phyloP scores from a whole-genome alignment of 2,113 vertebrate genomes.

The Bettongia penicillata region DNA sequence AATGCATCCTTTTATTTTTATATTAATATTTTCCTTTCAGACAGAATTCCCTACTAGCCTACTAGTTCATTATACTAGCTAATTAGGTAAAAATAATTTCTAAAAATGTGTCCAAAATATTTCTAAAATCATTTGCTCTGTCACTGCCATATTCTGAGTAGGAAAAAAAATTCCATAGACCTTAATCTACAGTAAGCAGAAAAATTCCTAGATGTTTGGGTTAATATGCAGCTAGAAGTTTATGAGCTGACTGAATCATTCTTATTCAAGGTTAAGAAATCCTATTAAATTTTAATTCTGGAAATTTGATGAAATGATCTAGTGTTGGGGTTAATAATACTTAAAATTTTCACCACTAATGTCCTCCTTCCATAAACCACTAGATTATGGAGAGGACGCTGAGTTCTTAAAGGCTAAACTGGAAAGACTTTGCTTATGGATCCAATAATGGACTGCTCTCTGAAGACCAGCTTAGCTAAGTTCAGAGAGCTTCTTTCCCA shows the following conservation, averaged over 20 bases:
- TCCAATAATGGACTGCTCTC: background rate
- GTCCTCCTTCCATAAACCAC: background rate
- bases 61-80: background rate
- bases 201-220: background rate
- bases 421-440: background rate
- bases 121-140: background rate
- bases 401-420: background rate
- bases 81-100: background rate
- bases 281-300: background rate
- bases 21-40: background rate
- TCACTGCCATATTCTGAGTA: background rate
- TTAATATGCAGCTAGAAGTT: background rate
- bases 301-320: background rate
- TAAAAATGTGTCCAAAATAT: background rate
- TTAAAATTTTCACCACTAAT: background rate
- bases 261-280: background rate
- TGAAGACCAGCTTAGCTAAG: background rate
- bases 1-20: background rate
- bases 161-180: background rate
- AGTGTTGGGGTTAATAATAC: background rate
- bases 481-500: background rate
- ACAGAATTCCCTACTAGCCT: background rate
- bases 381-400: background rate
- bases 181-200: background rate
- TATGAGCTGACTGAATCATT: background rate